A percentile compares a stretch with the other conserved stretches of the same genome.
Evolutionary conservation across 2,113 vertebrate species (phyloP).

Genomic region (Cephalopterus ornatus): DNA sequence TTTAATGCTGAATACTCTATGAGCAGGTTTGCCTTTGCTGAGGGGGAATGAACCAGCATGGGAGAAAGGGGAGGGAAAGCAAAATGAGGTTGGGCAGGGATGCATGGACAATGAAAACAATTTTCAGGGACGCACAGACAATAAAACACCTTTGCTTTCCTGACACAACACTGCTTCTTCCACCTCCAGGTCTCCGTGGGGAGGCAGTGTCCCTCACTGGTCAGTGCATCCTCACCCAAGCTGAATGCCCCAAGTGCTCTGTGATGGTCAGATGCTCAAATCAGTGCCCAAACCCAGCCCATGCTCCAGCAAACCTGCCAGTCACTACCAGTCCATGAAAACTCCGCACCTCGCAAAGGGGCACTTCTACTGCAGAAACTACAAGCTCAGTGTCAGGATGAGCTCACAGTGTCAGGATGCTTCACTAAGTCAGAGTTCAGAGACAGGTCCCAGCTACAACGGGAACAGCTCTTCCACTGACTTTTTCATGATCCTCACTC

Average conservation of each 20-base stretch:
- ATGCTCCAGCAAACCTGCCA: not conserved
- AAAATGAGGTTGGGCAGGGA: not conserved
- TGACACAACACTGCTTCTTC: not conserved
- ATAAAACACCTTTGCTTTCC: not conserved
- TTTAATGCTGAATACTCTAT: not conserved
- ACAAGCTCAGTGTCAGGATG: not conserved
- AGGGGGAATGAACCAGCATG: not conserved
- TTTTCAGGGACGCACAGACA: not conserved
- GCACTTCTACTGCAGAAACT: not conserved
- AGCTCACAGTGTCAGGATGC: not conserved
- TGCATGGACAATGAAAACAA: rapidly evolving
- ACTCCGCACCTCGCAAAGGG: not conserved
- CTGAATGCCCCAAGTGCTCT: not conserved
- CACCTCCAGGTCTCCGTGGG: not conserved
- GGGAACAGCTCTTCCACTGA: not conserved
- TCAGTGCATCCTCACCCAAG: not conserved
- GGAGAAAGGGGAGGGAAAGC: not conserved
- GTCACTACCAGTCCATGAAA: not conserved
- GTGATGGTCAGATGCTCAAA: not conserved
- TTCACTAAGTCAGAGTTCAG: not conserved
- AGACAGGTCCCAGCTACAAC: not conserved
- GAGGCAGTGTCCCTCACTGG: not conserved
- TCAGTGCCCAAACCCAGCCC: not conserved
- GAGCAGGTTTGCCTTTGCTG: not conserved
- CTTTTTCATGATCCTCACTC: not conserved